These are phyloP conservation scores for Arion vulgaris DNA, from an alignment of 1,140 invertebrate species.

Conservation along the genomic window DNA sequence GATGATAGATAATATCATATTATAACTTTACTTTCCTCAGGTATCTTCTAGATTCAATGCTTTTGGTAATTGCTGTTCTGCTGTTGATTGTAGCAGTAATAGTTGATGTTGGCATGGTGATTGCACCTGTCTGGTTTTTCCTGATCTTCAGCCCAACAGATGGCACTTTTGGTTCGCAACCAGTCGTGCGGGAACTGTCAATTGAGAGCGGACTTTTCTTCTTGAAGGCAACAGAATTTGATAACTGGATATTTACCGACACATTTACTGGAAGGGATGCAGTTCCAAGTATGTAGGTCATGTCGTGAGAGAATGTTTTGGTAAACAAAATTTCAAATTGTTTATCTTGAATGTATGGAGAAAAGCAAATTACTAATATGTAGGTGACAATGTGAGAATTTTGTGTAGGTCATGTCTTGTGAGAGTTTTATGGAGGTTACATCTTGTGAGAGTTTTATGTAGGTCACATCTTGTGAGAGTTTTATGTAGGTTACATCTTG, in stretches of 20 bases:
- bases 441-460: no score
- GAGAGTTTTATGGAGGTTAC: no score
- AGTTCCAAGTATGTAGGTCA: conserved; percentile 32
- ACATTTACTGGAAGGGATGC: conserved; percentile 6
- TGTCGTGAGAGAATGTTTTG: no score
- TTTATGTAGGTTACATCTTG: no score
- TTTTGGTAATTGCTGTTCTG: conserved; percentile 1
- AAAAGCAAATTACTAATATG: no score
- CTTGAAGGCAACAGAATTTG: conserved; percentile 8
- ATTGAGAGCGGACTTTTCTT: conserved; percentile 30
- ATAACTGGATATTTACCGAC: conserved; percentile 10
- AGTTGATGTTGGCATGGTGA: neutral
- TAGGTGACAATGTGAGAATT: no score
- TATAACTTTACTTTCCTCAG: no score
- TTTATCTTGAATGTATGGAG: no score
- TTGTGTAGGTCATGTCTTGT: no score
- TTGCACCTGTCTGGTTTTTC: conserved; percentile 25
- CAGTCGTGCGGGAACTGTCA: neutral
- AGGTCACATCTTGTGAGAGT: no score
- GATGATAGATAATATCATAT: no score
- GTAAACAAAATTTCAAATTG: no score
- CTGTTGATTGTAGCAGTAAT: neutral
- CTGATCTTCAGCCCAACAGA: conserved; percentile 8
- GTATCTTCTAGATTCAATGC: conserved; percentile 27
- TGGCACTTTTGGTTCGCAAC: conserved; percentile 21